Base-by-base conservation (phyloP, 1,140 invertebrate species). In the Pseudobourletiella spinata region DNA sequence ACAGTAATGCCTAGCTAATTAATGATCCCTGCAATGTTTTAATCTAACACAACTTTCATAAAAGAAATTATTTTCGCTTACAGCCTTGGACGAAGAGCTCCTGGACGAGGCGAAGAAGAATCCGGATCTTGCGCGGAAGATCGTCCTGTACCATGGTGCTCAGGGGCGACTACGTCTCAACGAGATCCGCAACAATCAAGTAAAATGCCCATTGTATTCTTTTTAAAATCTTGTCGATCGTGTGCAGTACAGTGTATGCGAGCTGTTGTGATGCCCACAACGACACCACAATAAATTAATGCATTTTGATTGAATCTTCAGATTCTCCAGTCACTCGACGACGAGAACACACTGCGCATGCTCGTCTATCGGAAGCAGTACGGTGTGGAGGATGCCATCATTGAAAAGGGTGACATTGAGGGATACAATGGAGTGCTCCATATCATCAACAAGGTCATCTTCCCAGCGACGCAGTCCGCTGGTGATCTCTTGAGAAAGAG, bases 381-480 rank as follows among this genome's bases (percentile, higher is more conserved):
- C 1, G 77, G 77, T 8, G 76, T 80, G 0, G 78, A 79, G 65
- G 73, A 77, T 29, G 78, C 78, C 0, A 70, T 76, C 16, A 74
- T 80, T 26, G 73, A 75, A 28, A 71, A 75, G 44, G 59, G 70
- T 0, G 76, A 81, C 64, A 73, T 78, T 52, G 76, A 79, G 51
- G 77, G 77, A 11, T 77, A 76, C 24, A 82, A 83, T 68, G 81
- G 81, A 3, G 75, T 81, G 1, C 71, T 83, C 42, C 81, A 83
- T 65, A 73, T 80, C 20, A 77, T 82, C 35, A 77, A 75, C 64
- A 76, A 77, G 63, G 76, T 80, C 20, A 69, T 83, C 24, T 71
- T 76, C 20, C 78, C 80, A 0, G 75, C 76, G 2, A 72, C 76
- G 24, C 74, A 75, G 55, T 75, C 78, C 2, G 70, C 75, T 0